Evolutionary conservation across 1,140 invertebrate genomes (phyloP).

Genomic region (Neotoxoptera formosana): DNA sequence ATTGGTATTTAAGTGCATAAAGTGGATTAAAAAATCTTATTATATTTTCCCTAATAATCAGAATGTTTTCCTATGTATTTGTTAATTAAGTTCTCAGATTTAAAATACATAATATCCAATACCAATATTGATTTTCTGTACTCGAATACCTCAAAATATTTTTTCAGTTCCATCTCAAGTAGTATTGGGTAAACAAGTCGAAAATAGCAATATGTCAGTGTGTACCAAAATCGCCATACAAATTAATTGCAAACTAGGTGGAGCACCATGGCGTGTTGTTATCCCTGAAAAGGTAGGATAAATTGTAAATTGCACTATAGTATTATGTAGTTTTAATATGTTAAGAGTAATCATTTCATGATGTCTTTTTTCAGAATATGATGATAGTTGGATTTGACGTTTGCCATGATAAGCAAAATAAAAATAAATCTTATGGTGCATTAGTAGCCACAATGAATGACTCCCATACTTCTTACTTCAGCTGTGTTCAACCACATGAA

Average conservation of each 20-base stretch:
- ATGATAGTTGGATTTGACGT: conserved; percentile 91
- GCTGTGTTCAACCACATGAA: conserved; percentile 73
- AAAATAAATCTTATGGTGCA: conserved; percentile 72
- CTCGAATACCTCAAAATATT: background rate
- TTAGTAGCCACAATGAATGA: conserved; percentile 80
- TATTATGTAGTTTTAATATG: background rate
- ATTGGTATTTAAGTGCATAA: too few species aligned
- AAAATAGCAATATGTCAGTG: conserved; percentile 71
- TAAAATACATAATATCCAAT: background rate
- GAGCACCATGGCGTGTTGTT: conserved; percentile 80
- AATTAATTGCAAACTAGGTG: conserved; percentile 89
- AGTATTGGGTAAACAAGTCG: conserved; percentile 69
- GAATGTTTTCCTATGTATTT: too few species aligned
- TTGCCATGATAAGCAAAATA: conserved; percentile 76
- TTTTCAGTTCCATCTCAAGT: conserved; percentile 75
- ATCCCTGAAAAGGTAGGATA: conserved; percentile 69
- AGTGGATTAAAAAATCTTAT: background rate
- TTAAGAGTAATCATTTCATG: background rate
- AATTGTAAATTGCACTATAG: background rate
- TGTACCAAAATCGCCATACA: conserved; percentile 86
- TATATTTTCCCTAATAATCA: background rate
- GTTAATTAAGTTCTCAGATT: background rate
- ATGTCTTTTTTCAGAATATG: conserved; percentile 63
- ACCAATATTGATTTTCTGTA: background rate
- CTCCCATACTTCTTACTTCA: conserved; percentile 72